phyloP scores from a whole-genome alignment of 2,797 vertebrate genomes.

The Emys orbicularis region DNA sequence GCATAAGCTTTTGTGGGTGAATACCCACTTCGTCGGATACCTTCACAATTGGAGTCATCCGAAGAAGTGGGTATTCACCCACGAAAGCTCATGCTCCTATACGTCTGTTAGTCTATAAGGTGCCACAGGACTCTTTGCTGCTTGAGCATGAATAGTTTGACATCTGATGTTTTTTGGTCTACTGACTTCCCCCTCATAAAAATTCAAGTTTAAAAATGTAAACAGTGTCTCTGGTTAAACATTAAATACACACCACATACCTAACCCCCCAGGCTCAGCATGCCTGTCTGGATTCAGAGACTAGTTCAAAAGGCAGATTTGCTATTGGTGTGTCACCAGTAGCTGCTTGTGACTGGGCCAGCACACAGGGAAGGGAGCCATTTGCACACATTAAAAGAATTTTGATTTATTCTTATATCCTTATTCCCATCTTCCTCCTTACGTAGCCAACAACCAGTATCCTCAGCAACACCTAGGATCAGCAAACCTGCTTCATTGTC shows the following conservation, averaged over 20 bases:
- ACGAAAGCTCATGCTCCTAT: too few species aligned
- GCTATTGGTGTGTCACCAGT: background rate
- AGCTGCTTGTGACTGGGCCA: background rate
- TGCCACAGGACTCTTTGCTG: too few species aligned
- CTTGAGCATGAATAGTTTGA: background rate
- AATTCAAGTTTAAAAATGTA: background rate
- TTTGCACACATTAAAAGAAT: background rate
- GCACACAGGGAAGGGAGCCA: background rate
- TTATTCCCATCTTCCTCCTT: background rate
- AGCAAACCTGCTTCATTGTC: background rate
- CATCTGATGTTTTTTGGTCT: background rate
- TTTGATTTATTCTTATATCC: background rate
- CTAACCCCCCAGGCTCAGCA: background rate
- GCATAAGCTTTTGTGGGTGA: too few species aligned
- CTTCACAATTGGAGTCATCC: too few species aligned
- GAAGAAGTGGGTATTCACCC: too few species aligned
- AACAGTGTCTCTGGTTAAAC: background rate
- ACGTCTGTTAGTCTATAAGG: too few species aligned
- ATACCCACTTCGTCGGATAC: too few species aligned
- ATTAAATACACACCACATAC: accelerated
- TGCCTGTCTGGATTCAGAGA: background rate
- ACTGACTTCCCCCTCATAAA: background rate
- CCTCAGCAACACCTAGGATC: background rate
- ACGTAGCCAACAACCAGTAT: background rate
- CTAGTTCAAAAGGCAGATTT: background rate